Base-by-base conservation (phyloP, 2,113 vertebrate genomes). In the Prionailurus viverrinus region DNA sequence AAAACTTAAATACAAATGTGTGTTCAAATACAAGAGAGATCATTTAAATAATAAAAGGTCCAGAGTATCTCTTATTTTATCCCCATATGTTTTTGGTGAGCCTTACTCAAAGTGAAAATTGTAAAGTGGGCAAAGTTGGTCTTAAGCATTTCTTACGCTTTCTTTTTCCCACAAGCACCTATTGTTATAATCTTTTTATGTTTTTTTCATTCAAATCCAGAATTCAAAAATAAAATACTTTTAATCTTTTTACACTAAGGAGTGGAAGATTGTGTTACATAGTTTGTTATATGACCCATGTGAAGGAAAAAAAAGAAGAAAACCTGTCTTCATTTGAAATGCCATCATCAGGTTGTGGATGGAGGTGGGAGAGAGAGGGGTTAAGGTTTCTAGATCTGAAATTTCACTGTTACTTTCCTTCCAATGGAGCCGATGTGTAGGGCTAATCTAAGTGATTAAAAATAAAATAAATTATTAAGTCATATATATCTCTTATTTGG, bases 391-490 rank as follows among this genome's bases (percentile, higher is more conserved):
- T 48, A 73, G 16, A n/a, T 76, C 4, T 51, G 39, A 88, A 93
- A 83, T 66, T 19, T 33, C 68, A 33, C 14, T 1, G 21, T 83
- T 73, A 73, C 6, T 93, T 90, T 48, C 3, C 3, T 92, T 87
- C 21, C 58, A 68, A 61, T 15, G 66, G 91, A 85, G 25, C 14
- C 65, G 74, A 84, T 1, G 3, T 73, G 2, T 73, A 68, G 51
- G 23, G 7, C 21, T 33, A 3, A 85, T 6, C 21, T 61, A 65
- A 39, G 31, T 82, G 45, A 29, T 78, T 86, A 66, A 78, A 85
- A 39, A 65, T 33, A 96, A 89, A 96, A 80, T 41, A 78, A 79
- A 84, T 89, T 3, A 71, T 21, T 10, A 71, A 69, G 31, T 91
- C 9, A 93, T 45, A 48, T 65, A 25, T 13, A 95, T 8, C 1